A percentile compares a stretch with the other conserved stretches of the same genome.
These are phyloP conservation scores for Adrianichthys oophorus DNA, from an alignment of 2,797 vertebrate genomes.

Conservation along the genomic window DNA sequence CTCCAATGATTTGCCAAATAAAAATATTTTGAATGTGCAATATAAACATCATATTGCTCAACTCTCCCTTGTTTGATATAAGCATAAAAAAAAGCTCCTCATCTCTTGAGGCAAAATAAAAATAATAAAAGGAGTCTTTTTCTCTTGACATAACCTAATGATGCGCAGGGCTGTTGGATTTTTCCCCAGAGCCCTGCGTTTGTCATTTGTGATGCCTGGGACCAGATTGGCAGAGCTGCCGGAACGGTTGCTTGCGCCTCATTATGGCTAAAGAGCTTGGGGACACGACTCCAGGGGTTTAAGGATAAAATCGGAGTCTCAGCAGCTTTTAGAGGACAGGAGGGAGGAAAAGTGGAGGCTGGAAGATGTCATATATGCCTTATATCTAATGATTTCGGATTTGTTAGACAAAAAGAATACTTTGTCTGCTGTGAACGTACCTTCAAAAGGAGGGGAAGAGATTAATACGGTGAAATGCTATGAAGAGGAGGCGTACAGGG, in stretches of 20 bases:
- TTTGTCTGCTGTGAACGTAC: conserved; percentile 18
- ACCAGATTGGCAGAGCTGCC: conserved; percentile 42
- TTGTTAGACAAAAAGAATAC: conserved; percentile 16
- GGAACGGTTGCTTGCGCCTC: conserved; percentile 58
- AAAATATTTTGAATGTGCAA: neutral
- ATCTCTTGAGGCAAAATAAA: neutral
- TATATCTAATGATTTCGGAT: conserved; percentile 35
- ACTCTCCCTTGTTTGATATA: too few relatives aligned
- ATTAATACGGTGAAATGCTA: conserved; percentile 26
- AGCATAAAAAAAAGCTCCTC: too few relatives aligned
- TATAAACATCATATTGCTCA: neutral
- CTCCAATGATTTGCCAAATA: too few relatives aligned
- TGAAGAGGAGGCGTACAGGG: conserved; percentile 35
- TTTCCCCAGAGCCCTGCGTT: conserved; percentile 49
- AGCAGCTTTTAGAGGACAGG: conserved; percentile 23
- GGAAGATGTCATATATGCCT: conserved; percentile 3
- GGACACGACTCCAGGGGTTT: conserved; percentile 17
- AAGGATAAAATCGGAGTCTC: conserved; percentile 32
- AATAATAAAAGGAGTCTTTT: neutral
- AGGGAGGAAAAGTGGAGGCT: neutral
- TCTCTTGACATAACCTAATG: conserved; percentile 58
- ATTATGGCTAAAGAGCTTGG: conserved; percentile 63
- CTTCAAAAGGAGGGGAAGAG: conserved; percentile 22
- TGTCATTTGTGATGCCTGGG: conserved; percentile 53
- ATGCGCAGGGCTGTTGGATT: conserved; percentile 66